Evolutionary conservation across 2,888 invertebrate species (phyloP).

Genomic region (Oscheius sp.): DNA sequence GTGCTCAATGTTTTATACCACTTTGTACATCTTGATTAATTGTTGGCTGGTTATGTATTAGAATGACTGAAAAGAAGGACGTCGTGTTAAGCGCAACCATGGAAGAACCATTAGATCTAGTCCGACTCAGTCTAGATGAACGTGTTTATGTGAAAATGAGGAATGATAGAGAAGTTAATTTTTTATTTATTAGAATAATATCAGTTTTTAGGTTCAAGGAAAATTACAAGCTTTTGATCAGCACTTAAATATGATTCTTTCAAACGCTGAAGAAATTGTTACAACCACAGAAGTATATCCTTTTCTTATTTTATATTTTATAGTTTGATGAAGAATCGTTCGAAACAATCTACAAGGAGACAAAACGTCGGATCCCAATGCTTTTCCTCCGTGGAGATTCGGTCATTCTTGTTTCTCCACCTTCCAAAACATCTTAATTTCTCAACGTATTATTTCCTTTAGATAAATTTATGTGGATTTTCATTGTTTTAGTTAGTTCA

Average conservation of each 20-base stretch:
- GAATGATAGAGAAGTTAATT: slow-evolving; percentile 88
- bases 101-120: slow-evolving; percentile 96
- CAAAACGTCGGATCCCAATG: slow-evolving; percentile 81
- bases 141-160: slow-evolving; percentile 99
- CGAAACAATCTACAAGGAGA: slow-evolving; percentile 90
- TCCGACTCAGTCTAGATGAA: slow-evolving; percentile 95
- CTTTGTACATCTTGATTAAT: too few species aligned
- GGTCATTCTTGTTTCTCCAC: slow-evolving; percentile 95
- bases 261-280: slow-evolving; percentile 75
- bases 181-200: background rate
- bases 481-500: too few species aligned
- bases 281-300: slow-evolving; percentile 79
- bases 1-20: too few species aligned
- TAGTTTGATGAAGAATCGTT: slow-evolving; percentile 93
- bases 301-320: too few species aligned
- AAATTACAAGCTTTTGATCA: slow-evolving; percentile 90
- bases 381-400: slow-evolving; percentile 98
- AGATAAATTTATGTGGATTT: too few species aligned
- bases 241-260: slow-evolving; percentile 96
- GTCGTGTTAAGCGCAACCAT: slow-evolving; percentile 81
- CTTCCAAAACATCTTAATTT: slow-evolving; percentile 71
- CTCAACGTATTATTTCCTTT: too few species aligned
- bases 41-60: too few species aligned
- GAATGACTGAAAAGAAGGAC: slow-evolving; percentile 34
- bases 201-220: slow-evolving; percentile 53